Evolutionary conservation across 2,797 vertebrate genomes (phyloP), one percentile per base, ranked within the genome.

Genomic region (Ispidina picta): DNA sequence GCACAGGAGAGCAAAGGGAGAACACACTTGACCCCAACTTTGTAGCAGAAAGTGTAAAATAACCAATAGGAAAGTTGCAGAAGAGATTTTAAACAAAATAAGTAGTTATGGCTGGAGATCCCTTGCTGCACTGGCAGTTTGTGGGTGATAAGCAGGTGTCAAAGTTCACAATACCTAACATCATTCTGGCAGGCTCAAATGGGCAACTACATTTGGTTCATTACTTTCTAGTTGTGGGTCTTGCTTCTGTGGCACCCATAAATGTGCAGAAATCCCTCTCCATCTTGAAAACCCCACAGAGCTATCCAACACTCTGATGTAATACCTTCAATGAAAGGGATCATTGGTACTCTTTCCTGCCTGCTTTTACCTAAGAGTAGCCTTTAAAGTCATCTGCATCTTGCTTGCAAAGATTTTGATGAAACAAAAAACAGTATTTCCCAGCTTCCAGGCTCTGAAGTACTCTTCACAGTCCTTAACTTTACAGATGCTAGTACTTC

Each of bases 361-460:
- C 37, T 64, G 39, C 6, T 86, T 80, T 63, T 26, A 78, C 15
- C 15, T 58, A 20, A 29, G 82, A 86, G 44, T 4, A 75, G 31
- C 20, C 41, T 75, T 89, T 60, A 23, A 75, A 65, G 51, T 39
- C 0, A 16, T 15, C 33, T 41, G 21, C 74, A 49, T 29, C 49
- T 54, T 89, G 84, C 43, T 77, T 62, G 63, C 23, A 55, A 77
- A 86, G 22, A 29, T 48, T 93, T 86, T 81, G 8, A 55, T 23
- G 49, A 87, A 83, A 66, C 15, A 49, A 62, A 74, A 72, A 35
- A 44, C 31, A 71, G 80, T 7, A 14, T 29, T 6, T 92, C n/a
- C 39, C 39, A 65, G 11, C 14, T 58, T 71, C 12, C 39, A 72
- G 56, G 39, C 58, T 49, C 43, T 41, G 43, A 88, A 72, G 25